phyloP scores from a whole-genome alignment of 2,797 vertebrate genomes.

The Rousettus madagascariensis region DNA sequence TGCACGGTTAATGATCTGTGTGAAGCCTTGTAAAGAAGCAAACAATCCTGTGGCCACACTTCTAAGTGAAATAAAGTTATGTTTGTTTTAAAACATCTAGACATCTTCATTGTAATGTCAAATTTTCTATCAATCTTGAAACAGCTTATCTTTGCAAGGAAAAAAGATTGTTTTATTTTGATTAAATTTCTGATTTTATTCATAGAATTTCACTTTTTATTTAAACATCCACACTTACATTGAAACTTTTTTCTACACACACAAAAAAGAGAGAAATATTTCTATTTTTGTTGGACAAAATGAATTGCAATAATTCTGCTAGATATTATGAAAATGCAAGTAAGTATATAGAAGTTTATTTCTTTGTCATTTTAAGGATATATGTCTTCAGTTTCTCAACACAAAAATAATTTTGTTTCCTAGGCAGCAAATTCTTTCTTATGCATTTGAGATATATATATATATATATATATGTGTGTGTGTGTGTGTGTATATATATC shows the following conservation, averaged over 20 bases:
- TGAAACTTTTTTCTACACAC: not conserved
- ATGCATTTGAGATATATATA: not conserved
- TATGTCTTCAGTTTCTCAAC: slow-evolving; percentile 38
- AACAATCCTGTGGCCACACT: not conserved
- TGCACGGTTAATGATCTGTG: not conserved
- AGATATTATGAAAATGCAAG: slow-evolving; percentile 30
- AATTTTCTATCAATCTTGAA: slow-evolving; percentile 45
- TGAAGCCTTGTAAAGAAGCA: not conserved
- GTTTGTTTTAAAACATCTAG: not conserved
- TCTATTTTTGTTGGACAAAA: not conserved
- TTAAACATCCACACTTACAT: not conserved
- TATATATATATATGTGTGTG: no score
- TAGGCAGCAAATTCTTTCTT: slow-evolving; percentile 55
- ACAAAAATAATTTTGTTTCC: slow-evolving; percentile 58
- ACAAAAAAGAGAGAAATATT: not conserved
- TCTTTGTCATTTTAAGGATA: slow-evolving; percentile 43
- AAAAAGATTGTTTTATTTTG: not conserved
- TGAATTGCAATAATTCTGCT: slow-evolving; percentile 2
- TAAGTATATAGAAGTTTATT: not conserved
- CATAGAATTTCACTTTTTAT: not conserved
- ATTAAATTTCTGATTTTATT: slow-evolving; percentile 27
- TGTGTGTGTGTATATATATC: not conserved
- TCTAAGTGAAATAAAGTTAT: not conserved
- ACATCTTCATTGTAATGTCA: slow-evolving; percentile 28
- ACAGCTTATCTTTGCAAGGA: slow-evolving; percentile 6